Base-by-base conservation (phyloP, 2,888 invertebrate genomes). In the Heterodera filipjevi region DNA sequence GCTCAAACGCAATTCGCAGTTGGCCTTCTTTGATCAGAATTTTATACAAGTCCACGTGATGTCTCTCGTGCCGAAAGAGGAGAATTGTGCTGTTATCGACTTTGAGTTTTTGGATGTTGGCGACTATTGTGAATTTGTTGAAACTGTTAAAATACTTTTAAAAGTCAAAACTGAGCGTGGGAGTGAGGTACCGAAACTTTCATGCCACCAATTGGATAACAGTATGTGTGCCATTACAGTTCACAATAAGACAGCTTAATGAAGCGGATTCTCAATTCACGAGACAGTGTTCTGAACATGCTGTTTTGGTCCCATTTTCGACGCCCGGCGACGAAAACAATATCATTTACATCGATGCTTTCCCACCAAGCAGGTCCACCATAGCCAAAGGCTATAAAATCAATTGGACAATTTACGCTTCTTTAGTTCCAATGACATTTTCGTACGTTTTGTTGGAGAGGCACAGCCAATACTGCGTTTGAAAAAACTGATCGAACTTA, bases 81-180 rank as follows among this genome's bases (percentile, higher is more conserved):
- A 68, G 33, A 16, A 49, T 19, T 22, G 53, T 12, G 33, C 12
- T 22, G 78, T 75, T 8, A 32, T 79, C 35, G 79, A 79, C 68
- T 79, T 79, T 79, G 78, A 79, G 19, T 79, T 79, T 78, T 53
- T 79, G 32, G 79, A 79, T 33, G 72, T 79, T n/a, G 59, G 39
- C 22, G 68, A 78, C 10, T 79, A 35, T 39, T 70, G 22, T 39
- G 78, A 71, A 35, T 78, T 79, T 71, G 14, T 16, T 8, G 32
- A 68, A 33, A 78, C 71, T 35, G 78, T 71, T 14, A 78, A 76
- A 53, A 30, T 79, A 1, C 68, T 79, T 12, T 66, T 79, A 10
- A 79, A 78, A 27, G 59, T 79, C 33, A 46, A 71, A 68, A 78
- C 79, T 10, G 39, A 27, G 14, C n/a, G 27, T n/a, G 78, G 70